Conservation (phyloP, 2,888 invertebrate genomes). For the Ptychoptera contaminata region DNA sequence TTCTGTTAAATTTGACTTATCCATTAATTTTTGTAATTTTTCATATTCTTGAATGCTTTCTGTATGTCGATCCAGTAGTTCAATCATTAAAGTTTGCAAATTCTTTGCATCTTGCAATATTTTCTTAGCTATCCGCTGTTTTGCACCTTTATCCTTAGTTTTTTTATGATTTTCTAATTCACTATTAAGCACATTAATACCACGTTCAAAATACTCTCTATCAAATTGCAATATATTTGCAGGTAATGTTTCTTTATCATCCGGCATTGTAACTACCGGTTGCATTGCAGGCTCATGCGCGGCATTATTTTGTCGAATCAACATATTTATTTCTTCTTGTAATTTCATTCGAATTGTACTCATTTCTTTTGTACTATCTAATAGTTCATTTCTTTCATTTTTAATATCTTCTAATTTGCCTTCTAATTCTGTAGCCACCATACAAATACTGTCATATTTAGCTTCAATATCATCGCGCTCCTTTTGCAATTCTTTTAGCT, state of each 20-base stretch:
- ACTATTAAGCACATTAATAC: conserved; percentile 14
- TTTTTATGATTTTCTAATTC: conserved; percentile 28
- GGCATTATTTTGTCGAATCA: too few species aligned
- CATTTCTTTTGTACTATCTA: background rate
- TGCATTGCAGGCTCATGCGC: too few species aligned
- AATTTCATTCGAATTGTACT: background rate
- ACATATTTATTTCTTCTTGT: too few species aligned
- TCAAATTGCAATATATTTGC: too few species aligned
- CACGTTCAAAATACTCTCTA: too few species aligned
- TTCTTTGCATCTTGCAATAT: conserved; percentile 28
- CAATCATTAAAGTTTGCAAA: conserved; percentile 6
- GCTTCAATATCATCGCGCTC: conserved; percentile 25
- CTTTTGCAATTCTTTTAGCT: conserved; percentile 36
- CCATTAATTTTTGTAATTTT: too few species aligned
- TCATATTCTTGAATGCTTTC: too few species aligned
- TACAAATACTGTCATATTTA: background rate
- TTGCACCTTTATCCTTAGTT: conserved; percentile 25
- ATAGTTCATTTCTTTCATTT: background rate
- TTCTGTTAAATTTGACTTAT: too few species aligned
- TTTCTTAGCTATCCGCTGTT: conserved; percentile 25
- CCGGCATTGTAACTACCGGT: too few species aligned
- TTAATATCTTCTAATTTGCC: conserved; percentile 14
- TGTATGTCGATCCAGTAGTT: background rate
- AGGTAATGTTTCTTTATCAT: too few species aligned
- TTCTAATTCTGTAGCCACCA: conserved; percentile 15